phyloP scores from a whole-genome alignment of 2,888 invertebrate genomes.

The Leptinotarsa rubiginosa region DNA sequence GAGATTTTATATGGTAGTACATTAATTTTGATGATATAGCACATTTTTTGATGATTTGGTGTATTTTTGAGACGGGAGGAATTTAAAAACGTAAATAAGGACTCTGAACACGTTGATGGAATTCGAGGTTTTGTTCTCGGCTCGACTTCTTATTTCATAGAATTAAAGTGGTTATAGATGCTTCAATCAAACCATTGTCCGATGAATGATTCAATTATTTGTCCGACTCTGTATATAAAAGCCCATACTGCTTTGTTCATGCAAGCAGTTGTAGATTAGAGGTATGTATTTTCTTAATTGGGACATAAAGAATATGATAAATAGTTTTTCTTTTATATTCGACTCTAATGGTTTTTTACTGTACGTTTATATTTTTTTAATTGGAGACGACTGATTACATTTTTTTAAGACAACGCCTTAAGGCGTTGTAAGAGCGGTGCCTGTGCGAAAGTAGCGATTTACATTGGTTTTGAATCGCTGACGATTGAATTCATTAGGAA shows the following conservation, averaged over 20 bases:
- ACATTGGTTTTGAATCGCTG: no score
- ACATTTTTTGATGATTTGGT: conserved; percentile 55
- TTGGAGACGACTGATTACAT: no score
- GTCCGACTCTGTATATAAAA: neutral
- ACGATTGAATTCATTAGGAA: no score
- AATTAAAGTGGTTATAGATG: conserved; percentile 20
- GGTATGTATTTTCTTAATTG: neutral
- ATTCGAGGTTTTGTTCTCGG: conserved; percentile 15
- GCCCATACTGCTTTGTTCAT: neutral
- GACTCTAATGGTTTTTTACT: no score
- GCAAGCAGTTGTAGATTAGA: neutral
- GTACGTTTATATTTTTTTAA: no score
- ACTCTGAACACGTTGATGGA: conserved; percentile 27
- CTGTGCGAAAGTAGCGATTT: no score
- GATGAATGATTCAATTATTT: conserved; percentile 10
- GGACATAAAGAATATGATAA: neutral
- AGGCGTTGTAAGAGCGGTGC: no score
- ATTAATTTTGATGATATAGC: conserved; percentile 58
- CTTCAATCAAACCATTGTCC: conserved; percentile 11
- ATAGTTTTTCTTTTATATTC: no score
- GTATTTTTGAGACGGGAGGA: conserved; percentile 45
- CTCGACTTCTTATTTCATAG: conserved; percentile 1
- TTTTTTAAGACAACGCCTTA: no score
- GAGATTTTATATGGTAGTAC: conserved; percentile 46
- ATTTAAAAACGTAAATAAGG: conserved; percentile 47